Percentiles rank a stretch among this genome's conserved stretches.
Evolutionary conservation across 2,797 vertebrate genomes (phyloP).

Genomic region (Spheniscus humboldti): DNA sequence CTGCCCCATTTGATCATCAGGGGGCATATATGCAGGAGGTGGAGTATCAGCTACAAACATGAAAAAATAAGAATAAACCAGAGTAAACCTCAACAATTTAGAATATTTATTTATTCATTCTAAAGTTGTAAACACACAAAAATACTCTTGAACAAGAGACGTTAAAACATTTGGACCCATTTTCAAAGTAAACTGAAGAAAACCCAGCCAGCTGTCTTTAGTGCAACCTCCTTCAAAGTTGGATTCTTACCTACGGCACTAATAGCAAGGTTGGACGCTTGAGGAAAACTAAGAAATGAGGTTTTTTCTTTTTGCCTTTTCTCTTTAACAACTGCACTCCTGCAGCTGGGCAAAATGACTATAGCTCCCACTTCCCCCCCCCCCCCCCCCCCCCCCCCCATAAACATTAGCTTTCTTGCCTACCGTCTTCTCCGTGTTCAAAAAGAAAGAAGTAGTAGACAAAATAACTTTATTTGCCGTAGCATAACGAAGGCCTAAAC

Average conservation of each 20-base stretch:
- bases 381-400: not conserved
- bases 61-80: not conserved
- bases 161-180: not conserved
- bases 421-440: not conserved
- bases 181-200: not conserved
- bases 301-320: not conserved
- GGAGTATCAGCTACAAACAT: conserved; percentile 75
- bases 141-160: not conserved
- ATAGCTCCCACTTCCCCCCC: not conserved
- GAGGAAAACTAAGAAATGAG: not conserved
- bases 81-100: not conserved
- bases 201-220: not conserved
- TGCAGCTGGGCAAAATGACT: not conserved
- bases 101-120: not conserved
- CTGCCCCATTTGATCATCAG: conserved; percentile 79
- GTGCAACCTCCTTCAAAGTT: not conserved
- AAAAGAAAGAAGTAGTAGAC: not conserved
- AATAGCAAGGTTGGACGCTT: not conserved
- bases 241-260: not conserved
- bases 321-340: not conserved
- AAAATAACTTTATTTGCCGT: not conserved
- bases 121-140: not conserved
- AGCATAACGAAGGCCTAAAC: not conserved
- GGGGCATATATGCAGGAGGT: conserved; percentile 81
- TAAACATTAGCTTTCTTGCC: not conserved